A percentile compares a stretch with the other conserved stretches of the same genome.
Evolutionary conservation across 2,888 invertebrate species (phyloP).

Genomic region (Tanypteryx hageni): DNA sequence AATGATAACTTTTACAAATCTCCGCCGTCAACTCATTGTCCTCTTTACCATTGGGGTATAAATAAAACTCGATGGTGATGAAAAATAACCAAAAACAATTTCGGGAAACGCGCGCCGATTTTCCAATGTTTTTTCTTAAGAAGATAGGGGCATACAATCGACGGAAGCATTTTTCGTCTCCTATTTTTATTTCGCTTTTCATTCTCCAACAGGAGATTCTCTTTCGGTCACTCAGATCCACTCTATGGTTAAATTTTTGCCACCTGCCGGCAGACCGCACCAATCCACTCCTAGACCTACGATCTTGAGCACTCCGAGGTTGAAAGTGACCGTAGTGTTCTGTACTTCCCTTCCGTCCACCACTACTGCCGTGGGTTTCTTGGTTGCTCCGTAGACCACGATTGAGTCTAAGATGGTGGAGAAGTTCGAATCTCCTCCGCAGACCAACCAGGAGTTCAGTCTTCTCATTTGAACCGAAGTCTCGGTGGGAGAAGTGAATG

Average conservation of each 20-base stretch:
- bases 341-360: background rate
- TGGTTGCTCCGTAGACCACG: conserved; percentile 11
- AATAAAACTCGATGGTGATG: background rate
- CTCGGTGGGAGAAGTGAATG: background rate
- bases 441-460: background rate
- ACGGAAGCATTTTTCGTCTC: too few relatives aligned
- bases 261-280: background rate
- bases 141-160: too few relatives aligned
- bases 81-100: too few relatives aligned
- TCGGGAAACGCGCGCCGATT: too few relatives aligned
- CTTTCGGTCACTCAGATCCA: background rate
- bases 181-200: too few relatives aligned
- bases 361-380: background rate
- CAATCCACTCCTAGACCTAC: background rate
- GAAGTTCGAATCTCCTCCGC: background rate
- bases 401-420: conserved; percentile 33
- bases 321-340: background rate
- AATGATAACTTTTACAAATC: conserved; percentile 3
- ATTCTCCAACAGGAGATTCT: background rate
- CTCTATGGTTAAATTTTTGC: background rate
- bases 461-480: background rate
- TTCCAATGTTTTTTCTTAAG: too few relatives aligned
- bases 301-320: background rate
- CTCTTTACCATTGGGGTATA: background rate
- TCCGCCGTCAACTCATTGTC: background rate